phyloP scores from a whole-genome alignment of 2,888 invertebrate species.

The Ceraclea dissimilis region DNA sequence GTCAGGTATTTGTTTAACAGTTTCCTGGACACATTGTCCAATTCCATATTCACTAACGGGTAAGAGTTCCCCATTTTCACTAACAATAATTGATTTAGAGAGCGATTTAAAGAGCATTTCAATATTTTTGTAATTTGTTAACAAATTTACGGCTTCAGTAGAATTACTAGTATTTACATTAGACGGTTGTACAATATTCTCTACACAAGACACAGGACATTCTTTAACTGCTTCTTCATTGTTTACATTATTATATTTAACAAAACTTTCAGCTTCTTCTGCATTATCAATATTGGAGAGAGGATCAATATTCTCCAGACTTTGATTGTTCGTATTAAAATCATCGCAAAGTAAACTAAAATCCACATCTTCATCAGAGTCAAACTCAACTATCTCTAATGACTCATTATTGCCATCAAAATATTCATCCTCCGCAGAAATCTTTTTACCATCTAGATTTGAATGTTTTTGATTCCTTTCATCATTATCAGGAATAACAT shows the following conservation, averaged over 20 bases:
- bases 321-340: not conserved
- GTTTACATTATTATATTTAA: no score
- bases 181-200: not conserved
- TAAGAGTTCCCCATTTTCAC: not conserved
- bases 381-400: not conserved
- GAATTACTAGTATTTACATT: not conserved
- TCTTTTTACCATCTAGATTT: no score
- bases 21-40: no score
- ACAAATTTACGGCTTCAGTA: not conserved
- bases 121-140: slow-evolving; percentile 5
- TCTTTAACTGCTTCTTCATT: no score
- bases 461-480: no score
- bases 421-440: not conserved
- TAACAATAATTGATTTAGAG: slow-evolving; percentile 3
- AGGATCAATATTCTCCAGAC: not conserved
- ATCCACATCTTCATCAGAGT: not conserved
- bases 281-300: not conserved
- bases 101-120: slow-evolving; percentile 5
- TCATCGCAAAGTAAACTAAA: not conserved
- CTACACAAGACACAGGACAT: no score
- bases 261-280: no score
- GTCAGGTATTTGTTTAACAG: no score
- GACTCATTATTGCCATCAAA: not conserved
- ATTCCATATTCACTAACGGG: not conserved
- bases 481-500: not conserved